Base-by-base conservation (phyloP, 2,113 vertebrate species). In the Eurypyga helias region DNA sequence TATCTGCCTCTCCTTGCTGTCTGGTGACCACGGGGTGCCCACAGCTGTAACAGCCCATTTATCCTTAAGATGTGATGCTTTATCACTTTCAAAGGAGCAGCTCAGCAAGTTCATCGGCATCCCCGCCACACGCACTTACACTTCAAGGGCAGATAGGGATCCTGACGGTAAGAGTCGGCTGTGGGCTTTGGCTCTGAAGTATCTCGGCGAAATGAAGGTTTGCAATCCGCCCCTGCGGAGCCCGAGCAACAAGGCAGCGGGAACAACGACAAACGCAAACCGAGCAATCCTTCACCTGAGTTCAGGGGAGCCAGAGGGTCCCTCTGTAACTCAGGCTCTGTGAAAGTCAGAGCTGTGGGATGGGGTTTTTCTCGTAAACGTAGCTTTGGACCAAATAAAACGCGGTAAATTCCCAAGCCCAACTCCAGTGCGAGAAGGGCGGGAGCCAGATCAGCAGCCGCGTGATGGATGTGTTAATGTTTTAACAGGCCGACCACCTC, bases 401-500 rank as follows among this genome's bases (percentile, higher is more conserved):
- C 3, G 49, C 70, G 29, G 57, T 20, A 13, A 80, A 83, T 62
- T 46, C 72, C 88, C 79, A 14, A 26, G 75, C 87, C 84, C 83
- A 33, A 0, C 46, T 3, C 60, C 13, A 3, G 60, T 0, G 83
- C 75, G 11, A 13, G 24, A 78, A 36, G 38, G 72, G 19, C 60
- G 11, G 86, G 43, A 73, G 71, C 3, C 10, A 43, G 67, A 83
- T 78, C 95, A 81, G 92, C 80, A 73, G 43, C 88, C 7, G 19
- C 46, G 83, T 77, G 92, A 95, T 64, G 89, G 94, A 96, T 79
- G 96, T 67, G 97, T 87, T 90, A 73, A 93, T 90, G 95, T 43
- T 94, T 84, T 79, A 96, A 92, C 87, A 90, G 94, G 67, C 86
- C 15, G 31, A 84, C 70, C 90, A 71, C 89, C 72, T 88, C 92